Percentiles rank a stretch among this genome's conserved stretches.
phyloP scores from a whole-genome alignment of 2,797 vertebrate species.

The Vireo griseus region DNA sequence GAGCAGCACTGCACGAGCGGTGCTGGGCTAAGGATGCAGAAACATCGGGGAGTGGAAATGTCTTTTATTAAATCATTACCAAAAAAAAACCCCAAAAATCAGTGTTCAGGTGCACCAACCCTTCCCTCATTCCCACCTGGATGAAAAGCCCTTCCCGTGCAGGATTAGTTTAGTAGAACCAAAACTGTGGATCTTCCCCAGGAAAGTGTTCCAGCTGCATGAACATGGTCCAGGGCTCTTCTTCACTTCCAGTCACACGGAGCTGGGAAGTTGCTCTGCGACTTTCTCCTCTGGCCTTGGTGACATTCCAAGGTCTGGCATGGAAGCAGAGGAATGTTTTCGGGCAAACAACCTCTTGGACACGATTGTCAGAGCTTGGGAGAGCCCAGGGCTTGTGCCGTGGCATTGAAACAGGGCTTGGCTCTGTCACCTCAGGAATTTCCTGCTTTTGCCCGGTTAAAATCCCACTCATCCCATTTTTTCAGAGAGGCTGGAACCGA shows the following conservation, averaged over 20 bases:
- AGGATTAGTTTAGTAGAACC: not conserved
- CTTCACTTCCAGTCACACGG: not conserved
- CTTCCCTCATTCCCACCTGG: not conserved
- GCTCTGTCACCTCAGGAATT: fast-evolving
- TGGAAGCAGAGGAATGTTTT: not conserved
- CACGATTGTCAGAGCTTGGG: not conserved
- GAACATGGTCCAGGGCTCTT: fast-evolving
- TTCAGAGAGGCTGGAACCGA: not conserved
- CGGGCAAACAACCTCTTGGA: not conserved
- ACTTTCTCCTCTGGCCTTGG: not conserved
- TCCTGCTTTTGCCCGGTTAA: not conserved
- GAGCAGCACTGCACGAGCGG: not conserved
- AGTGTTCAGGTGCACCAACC: not conserved
- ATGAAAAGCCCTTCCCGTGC: not conserved
- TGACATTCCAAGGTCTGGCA: not conserved
- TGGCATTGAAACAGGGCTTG: not conserved
- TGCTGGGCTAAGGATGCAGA: not conserved
- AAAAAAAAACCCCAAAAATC: not conserved
- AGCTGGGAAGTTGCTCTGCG: not conserved
- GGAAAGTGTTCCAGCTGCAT: not conserved
- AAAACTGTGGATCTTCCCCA: not conserved
- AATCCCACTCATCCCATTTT: not conserved
- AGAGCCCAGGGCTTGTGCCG: not conserved
- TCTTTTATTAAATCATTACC: not conserved
- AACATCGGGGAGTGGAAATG: not conserved